phyloP scores from a whole-genome alignment of 2,113 vertebrate genomes.

The Aphelocoma coerulescens region DNA sequence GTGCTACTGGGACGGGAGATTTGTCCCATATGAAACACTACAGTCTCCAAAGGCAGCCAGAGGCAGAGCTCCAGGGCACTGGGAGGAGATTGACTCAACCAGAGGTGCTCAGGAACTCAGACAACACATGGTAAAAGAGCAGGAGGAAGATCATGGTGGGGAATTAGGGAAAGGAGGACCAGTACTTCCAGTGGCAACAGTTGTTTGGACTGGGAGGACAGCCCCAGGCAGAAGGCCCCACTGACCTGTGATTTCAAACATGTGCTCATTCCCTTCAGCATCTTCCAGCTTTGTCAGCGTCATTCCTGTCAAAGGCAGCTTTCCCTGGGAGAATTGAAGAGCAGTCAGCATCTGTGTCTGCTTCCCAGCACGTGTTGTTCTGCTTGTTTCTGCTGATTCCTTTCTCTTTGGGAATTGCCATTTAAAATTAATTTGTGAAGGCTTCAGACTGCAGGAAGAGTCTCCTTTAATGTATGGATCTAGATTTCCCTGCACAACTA shows the following conservation, averaged over 20 bases:
- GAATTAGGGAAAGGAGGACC: not conserved
- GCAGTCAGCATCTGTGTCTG: not conserved
- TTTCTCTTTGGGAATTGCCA: not conserved
- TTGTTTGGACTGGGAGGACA: not conserved
- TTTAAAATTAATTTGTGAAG: not conserved
- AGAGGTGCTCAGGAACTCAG: not conserved
- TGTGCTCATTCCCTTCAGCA: constrained; percentile 76
- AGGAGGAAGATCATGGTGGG: fast-evolving
- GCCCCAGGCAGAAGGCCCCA: not conserved
- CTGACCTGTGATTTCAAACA: constrained; percentile 93
- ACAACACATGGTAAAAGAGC: not conserved
- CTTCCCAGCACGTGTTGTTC: not conserved
- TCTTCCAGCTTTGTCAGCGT: constrained; percentile 86
- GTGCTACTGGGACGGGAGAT: not conserved
- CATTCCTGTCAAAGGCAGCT: constrained; percentile 82
- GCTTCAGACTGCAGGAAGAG: not conserved
- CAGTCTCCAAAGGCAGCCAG: not conserved
- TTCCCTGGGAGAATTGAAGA: constrained; percentile 76
- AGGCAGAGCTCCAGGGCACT: not conserved
- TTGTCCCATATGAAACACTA: not conserved
- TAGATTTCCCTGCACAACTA: constrained; percentile 10
- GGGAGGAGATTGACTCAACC: not conserved
- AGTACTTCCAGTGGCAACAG: not conserved
- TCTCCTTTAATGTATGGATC: not conserved
- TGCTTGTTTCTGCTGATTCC: not conserved